phyloP scores from a whole-genome alignment of 1,140 invertebrate genomes.

The Drosophila virilis region DNA sequence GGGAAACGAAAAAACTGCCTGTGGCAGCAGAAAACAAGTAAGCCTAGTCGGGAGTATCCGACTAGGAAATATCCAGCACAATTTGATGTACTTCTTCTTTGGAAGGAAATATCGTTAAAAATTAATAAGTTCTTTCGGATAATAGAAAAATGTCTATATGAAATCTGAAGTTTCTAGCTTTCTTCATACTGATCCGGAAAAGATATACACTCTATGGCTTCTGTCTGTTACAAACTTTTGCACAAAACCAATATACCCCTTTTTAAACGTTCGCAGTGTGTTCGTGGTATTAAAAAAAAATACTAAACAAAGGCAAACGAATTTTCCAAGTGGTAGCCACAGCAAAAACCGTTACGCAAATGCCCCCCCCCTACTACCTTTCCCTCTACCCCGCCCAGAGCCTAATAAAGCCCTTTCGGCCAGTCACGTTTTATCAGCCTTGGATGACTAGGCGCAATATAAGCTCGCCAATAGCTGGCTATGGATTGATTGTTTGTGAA shows the following conservation, averaged over 20 bases:
- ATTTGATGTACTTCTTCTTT: too few relatives aligned
- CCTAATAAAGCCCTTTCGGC: slow-evolving; percentile 46
- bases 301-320: slow-evolving; percentile 46
- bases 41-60: too few relatives aligned
- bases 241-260: too few relatives aligned
- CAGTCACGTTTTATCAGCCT: slow-evolving; percentile 66
- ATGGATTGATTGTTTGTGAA: slow-evolving; percentile 43
- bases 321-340: slow-evolving; percentile 62
- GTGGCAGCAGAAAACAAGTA: slow-evolving; percentile 52
- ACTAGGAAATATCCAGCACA: too few relatives aligned
- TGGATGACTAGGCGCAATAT: slow-evolving; percentile 58
- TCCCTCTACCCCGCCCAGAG: slow-evolving; percentile 9
- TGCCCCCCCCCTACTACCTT: background rate
- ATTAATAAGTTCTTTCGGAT: too few relatives aligned
- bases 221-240: too few relatives aligned
- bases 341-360: slow-evolving; percentile 68
- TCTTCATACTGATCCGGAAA: too few relatives aligned
- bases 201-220: too few relatives aligned
- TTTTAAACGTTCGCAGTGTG: too few relatives aligned
- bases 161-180: too few relatives aligned
- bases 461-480: slow-evolving; percentile 4
- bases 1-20: slow-evolving; percentile 49
- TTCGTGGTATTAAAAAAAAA: slow-evolving; percentile 15
- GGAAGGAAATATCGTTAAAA: too few relatives aligned
- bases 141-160: too few relatives aligned